Conservation (phyloP, 2,888 invertebrate genomes). For the Oligia strigilis region DNA sequence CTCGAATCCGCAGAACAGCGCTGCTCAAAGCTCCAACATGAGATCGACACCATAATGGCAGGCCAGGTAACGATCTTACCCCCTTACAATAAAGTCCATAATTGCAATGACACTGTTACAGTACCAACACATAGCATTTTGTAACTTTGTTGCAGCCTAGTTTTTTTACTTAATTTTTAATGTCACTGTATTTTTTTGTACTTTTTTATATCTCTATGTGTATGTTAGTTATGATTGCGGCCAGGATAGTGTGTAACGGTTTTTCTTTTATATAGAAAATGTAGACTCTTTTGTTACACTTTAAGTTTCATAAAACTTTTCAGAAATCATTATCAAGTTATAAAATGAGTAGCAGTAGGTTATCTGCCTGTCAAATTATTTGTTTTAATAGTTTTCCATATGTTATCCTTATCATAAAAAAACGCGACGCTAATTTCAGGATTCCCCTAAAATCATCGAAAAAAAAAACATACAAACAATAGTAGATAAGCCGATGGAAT, state of each 20-base stretch:
- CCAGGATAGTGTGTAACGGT: constrained; percentile 43
- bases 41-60: constrained; percentile 84
- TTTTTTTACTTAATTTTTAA: constrained; percentile 45
- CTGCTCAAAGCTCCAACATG: constrained; percentile 83
- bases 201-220: constrained; percentile 60
- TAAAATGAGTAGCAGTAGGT: not conserved
- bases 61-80: constrained; percentile 78
- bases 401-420: not conserved
- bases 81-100: constrained; percentile 28
- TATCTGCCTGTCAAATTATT: not conserved
- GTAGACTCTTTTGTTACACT: too few relatives aligned
- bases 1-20: constrained; percentile 86
- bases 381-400: not conserved
- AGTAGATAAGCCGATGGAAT: too few relatives aligned
- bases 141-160: constrained; percentile 73
- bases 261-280: not conserved
- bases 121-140: constrained; percentile 60
- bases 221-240: constrained; percentile 64
- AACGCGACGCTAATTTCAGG: too few relatives aligned
- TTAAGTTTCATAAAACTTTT: not conserved
- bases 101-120: constrained; percentile 53
- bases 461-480: not conserved
- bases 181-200: constrained; percentile 63
- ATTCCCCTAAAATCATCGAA: not conserved
- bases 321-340: not conserved